Conservation (phyloP, 2,888 invertebrate genomes). For the Temnothorax unifasciatus region DNA sequence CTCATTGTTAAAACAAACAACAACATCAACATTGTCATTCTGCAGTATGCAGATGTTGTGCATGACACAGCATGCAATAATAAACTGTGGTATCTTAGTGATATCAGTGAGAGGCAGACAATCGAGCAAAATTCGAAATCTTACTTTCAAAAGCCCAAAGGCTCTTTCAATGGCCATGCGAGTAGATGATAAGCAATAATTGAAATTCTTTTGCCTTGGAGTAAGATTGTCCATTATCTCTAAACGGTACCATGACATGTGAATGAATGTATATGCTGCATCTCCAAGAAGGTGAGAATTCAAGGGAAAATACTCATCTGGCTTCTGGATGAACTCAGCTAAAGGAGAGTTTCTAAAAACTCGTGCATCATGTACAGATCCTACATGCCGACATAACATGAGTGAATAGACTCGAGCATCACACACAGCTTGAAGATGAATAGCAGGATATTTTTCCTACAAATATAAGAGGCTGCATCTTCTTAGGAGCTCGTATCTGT, state of each 20-base stretch:
- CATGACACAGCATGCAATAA: background rate
- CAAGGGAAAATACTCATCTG: background rate
- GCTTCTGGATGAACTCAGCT: background rate
- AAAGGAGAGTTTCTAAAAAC: constrained; percentile 13
- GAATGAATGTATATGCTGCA: background rate
- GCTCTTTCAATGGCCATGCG: constrained; percentile 19
- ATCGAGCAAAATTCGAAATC: constrained; percentile 30
- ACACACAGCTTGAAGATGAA: constrained; percentile 30
- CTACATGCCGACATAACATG: background rate
- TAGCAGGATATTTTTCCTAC: background rate
- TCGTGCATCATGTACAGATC: constrained; percentile 12
- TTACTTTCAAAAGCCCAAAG: constrained; percentile 10
- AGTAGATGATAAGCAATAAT: background rate
- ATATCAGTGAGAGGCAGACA: constrained; percentile 3
- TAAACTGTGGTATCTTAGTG: constrained; percentile 1
- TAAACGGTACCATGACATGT: background rate
- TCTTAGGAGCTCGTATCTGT: background rate
- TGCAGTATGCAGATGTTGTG: constrained; percentile 27
- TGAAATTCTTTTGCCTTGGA: background rate
- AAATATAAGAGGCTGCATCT: constrained; percentile 5
- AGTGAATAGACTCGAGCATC: background rate
- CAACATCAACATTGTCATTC: background rate
- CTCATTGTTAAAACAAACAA: background rate
- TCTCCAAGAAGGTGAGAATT: background rate
- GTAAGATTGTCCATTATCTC: constrained; percentile 11